Evolutionary conservation across 2,888 invertebrate genomes (phyloP).

Genomic region (Caenorhabditis zanzibari): DNA sequence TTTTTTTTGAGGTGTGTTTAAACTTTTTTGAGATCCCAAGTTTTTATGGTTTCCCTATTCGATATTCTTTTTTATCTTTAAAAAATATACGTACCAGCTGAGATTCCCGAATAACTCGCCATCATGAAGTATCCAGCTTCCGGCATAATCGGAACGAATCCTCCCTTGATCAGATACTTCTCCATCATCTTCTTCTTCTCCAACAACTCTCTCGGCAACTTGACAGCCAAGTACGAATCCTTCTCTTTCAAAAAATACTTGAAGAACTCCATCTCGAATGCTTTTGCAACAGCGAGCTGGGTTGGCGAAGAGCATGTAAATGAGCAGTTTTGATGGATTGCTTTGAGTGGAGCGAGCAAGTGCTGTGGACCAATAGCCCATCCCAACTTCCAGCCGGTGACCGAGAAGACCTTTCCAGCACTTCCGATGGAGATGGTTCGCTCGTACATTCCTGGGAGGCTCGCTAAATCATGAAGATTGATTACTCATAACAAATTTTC

Average conservation of each 20-base stretch:
- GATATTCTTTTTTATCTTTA: neutral
- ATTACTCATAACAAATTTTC: neutral
- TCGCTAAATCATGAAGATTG: conserved; percentile 86
- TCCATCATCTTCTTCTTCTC: conserved; percentile 91
- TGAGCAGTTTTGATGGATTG: conserved; percentile 94
- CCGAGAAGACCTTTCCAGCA: conserved; percentile 97
- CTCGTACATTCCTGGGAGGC: conserved; percentile 97
- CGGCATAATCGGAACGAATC: conserved; percentile 89
- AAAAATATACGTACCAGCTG: conserved; percentile 61
- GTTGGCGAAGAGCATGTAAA: conserved; percentile 88
- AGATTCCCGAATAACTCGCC: conserved; percentile 89
- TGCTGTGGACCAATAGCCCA: conserved; percentile 95
- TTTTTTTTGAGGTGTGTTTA: too few species aligned
- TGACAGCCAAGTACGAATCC: conserved; percentile 89
- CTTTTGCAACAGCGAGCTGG: conserved; percentile 91
- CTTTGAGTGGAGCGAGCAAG: conserved; percentile 90
- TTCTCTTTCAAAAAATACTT: conserved; percentile 52
- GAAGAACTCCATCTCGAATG: conserved; percentile 90
- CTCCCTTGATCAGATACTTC: conserved; percentile 86
- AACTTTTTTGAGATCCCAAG: too few species aligned
- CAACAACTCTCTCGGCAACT: conserved; percentile 89
- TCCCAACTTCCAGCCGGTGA: conserved; percentile 96
- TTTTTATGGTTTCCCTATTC: neutral
- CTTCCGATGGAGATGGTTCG: conserved; percentile 97
- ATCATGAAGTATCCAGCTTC: conserved; percentile 98